A percentile compares a stretch with the other conserved stretches of the same genome.
These are phyloP conservation scores for Riparia riparia DNA, from an alignment of 2,113 vertebrate genomes.

Conservation along the genomic window DNA sequence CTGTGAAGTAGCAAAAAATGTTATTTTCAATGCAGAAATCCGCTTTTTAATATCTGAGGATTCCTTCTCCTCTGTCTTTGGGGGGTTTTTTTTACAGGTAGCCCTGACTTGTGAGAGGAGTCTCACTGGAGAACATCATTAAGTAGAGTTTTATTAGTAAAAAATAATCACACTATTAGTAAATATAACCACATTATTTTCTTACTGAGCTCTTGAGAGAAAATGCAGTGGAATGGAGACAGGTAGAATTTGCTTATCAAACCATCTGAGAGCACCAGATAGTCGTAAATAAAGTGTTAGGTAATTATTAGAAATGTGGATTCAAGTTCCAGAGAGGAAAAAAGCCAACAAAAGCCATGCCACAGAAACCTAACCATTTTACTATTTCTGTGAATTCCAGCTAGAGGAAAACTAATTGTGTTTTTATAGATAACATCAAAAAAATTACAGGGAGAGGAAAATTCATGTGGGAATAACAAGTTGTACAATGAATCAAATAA, in stretches of 20 bases:
- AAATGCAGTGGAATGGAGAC: not conserved
- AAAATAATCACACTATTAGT: too few species aligned
- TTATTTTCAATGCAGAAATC: not conserved
- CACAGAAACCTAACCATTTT: not conserved
- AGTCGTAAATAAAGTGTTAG: not conserved
- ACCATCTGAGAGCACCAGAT: not conserved
- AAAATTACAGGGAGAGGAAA: not conserved
- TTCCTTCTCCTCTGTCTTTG: not conserved
- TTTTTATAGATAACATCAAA: not conserved
- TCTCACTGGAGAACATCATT: not conserved
- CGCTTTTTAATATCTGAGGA: not conserved
- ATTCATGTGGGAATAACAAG: not conserved
- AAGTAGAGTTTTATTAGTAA: not conserved
- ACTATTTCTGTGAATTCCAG: not conserved
- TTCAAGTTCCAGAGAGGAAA: not conserved
- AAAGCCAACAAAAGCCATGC: not conserved
- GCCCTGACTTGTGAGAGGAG: not conserved
- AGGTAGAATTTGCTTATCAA: not conserved
- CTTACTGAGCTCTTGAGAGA: not conserved
- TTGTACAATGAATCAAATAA: not conserved
- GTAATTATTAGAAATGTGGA: not conserved
- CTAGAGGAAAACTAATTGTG: not conserved
- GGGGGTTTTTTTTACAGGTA: not conserved
- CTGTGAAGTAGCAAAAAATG: not conserved
- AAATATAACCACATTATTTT: not conserved